Base-by-base conservation (phyloP, 2,113 vertebrate genomes). In the Shinisaurus crocodilurus region DNA sequence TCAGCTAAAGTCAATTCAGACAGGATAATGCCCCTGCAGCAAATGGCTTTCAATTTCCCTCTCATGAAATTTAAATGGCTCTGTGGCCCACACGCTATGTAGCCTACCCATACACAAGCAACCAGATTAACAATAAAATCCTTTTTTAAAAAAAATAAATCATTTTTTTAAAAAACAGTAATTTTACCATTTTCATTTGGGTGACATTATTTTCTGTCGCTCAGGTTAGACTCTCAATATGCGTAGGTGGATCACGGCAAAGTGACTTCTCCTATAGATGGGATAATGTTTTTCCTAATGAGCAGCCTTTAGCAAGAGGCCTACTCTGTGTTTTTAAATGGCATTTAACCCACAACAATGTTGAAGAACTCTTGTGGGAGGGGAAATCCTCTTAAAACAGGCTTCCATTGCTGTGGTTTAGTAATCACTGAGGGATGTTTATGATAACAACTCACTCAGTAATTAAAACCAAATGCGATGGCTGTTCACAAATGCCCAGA, bases 391-490 rank as follows among this genome's bases (percentile, higher is more conserved):
- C 81, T 87, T 86, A 90, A 92, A 70, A 72, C 83, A 91, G 67
- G 5, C 88, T 85, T 81, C 87, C 63, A 70, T 87, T 92, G 90
- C 76, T 91, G 57, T 57, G 83, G 57, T 92, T 94, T 94, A 85
- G 91, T 94, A 96, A 92, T 94, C 94, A 87, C 88, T 94, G 45
- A 6, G 85, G 91, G 85, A 92, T 94, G 86, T 96, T 92, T 94
- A 96, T 91, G 63, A 89, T 82, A 90, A 29, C 82, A 82, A 90
- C 57, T 79, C 90, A 89, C 48, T 65, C 87, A 25, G 89, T 95
- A 94, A 97, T 96, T 97, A 96, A 95, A 94, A 93, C 86, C 50
- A 82, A 95, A 95, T 91, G 84, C 80, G 65, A 75, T 37, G 92
- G 60, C 86, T 92, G 92, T 25, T 95, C 92, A 88, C 48, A 88